phyloP scores from a whole-genome alignment of 2,797 vertebrate genomes.

The Danio aesculapii region DNA sequence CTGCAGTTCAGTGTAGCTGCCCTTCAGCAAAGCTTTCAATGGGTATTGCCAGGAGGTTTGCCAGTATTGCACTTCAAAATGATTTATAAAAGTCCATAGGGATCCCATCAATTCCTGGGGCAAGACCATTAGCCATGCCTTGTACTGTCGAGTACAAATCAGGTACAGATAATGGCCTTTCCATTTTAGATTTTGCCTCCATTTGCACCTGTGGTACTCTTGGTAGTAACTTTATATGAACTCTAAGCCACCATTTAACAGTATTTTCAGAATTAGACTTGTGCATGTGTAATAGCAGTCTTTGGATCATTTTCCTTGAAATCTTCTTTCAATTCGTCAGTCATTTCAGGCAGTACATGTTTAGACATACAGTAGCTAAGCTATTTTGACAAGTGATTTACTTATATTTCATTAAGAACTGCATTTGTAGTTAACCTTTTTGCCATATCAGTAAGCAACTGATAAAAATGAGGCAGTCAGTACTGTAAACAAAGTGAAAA shows the following conservation, averaged over 20 bases:
- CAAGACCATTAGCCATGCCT: slow-evolving; percentile 31
- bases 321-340: neutral
- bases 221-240: neutral
- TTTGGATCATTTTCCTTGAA: neutral
- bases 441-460: neutral
- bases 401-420: neutral
- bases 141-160: slow-evolving; percentile 29
- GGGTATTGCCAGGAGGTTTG: slow-evolving; percentile 37
- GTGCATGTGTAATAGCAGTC: neutral
- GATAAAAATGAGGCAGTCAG: neutral
- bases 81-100: slow-evolving; percentile 40
- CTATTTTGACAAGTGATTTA: neutral
- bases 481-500: too few species aligned
- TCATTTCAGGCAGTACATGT: neutral
- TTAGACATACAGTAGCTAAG: neutral
- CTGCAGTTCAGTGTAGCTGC: slow-evolving; percentile 8
- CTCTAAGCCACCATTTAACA: neutral
- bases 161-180: slow-evolving; percentile 10
- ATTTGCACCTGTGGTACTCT: slow-evolving; percentile 28
- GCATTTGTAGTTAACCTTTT: neutral
- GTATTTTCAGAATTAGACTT: slow-evolving; percentile 14
- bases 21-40: slow-evolving; percentile 29
- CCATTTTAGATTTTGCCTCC: neutral
- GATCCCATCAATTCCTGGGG: slow-evolving; percentile 42
- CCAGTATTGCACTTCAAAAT: slow-evolving; percentile 29